Conservation (phyloP, 2,797 vertebrate genomes). For the Varecia variegata region DNA sequence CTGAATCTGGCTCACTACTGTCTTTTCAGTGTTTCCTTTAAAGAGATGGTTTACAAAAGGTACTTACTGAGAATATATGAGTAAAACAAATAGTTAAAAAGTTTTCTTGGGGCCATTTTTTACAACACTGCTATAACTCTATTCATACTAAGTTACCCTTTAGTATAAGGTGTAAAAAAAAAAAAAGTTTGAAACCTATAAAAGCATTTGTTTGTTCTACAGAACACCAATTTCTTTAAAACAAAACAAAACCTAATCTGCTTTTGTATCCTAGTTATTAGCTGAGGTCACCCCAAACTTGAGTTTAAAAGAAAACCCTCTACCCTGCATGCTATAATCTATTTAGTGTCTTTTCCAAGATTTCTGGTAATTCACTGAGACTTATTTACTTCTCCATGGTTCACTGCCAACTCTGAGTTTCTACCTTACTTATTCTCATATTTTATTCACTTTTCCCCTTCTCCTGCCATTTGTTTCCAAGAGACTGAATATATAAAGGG, state of each 20-base stretch:
- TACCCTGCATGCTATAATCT: background rate
- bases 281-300: background rate
- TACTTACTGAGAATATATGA: background rate
- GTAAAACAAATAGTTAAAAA: background rate
- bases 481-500: background rate
- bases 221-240: background rate
- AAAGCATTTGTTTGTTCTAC: background rate
- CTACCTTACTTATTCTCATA: background rate
- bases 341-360: background rate
- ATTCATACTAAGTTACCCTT: background rate
- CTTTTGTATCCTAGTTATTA: background rate
- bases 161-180: background rate
- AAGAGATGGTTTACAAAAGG: background rate
- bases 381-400: background rate
- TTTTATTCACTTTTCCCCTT: background rate
- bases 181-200: background rate
- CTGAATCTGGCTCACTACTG: background rate
- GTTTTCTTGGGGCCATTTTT: background rate
- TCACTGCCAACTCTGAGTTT: background rate
- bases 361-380: background rate
- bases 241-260: background rate
- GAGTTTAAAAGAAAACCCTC: background rate
- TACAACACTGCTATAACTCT: background rate
- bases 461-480: background rate
- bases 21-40: background rate